Base-by-base conservation (phyloP, 2,888 invertebrate genomes). In the Nymphalis c-album region DNA sequence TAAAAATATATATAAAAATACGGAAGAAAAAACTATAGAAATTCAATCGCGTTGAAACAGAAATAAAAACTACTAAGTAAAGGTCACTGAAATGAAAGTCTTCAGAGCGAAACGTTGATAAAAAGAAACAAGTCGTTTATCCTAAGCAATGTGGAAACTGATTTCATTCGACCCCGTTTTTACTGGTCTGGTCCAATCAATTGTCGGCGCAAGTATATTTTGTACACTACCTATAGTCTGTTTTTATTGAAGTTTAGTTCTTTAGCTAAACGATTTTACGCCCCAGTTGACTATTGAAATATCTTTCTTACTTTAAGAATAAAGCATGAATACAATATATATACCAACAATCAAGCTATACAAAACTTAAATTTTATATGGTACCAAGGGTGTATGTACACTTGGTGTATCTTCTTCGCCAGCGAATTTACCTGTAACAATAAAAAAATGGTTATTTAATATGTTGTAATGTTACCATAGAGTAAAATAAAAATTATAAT, bases 91-190 rank as follows among this genome's bases (percentile, higher is more conserved):
- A 64, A 64, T 26, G 64, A 20, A 55, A 64, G 20, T 47, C 64
- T 62, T 31, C 59, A 64, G 62, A 59, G 63, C 63, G 69, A 66
- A 40, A 64, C 69, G 48, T 62, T 60, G 64, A 68, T 64, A 71
- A 71, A 64, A 63, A 48, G 51, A 60, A 63, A 63, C 55, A 53
- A 60, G 63, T 60, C 59, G 18, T 40, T 61, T 61, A 64, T 59
- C 58, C 62, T 67, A 63, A 64, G 50, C 61, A 68, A 68, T 64
- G 67, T 63, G 62, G 59, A 70, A 70, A 68, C 64, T 66, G 61
- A 69, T 67, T 71, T 69, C 58, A 69, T 63, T 8, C 63, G 50
- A 53, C 57, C 68, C 31, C 26, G 62, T 68, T 67, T 71, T 69
- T 69, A 57, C 55, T 22, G 18, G 47, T 55, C 46, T 35, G 46